A percentile compares a stretch with the other conserved stretches of the same genome.
Conservation (phyloP, 2,113 vertebrate genomes). For the Ptychochromis oligacanthus region DNA sequence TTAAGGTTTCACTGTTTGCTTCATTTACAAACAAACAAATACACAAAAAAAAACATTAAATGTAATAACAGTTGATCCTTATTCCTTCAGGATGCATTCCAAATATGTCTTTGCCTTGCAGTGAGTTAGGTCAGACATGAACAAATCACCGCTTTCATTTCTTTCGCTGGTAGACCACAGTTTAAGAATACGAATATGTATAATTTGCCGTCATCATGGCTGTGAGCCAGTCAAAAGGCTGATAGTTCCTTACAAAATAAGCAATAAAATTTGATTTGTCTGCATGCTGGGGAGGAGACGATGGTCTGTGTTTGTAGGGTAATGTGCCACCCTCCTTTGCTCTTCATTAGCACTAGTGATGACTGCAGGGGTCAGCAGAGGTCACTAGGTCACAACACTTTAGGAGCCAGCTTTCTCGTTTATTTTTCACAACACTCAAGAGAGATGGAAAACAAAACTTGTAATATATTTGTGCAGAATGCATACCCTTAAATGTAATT, state of each 20-base stretch:
- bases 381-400: constrained; percentile 60
- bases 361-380: constrained; percentile 59
- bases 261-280: constrained; percentile 51
- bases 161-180: not conserved
- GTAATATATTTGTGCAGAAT: not conserved
- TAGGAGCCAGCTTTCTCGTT: constrained; percentile 32
- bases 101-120: not conserved
- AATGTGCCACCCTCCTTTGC: constrained; percentile 22
- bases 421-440: constrained; percentile 1
- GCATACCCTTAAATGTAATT: not conserved
- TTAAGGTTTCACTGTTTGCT: not conserved
- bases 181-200: not conserved
- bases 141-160: not conserved
- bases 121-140: not conserved
- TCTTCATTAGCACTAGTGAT: constrained; percentile 59
- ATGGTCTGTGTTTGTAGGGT: not conserved
- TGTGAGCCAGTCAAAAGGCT: not conserved
- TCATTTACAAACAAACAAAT: constrained; percentile 2
- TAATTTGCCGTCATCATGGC: not conserved
- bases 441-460: not conserved
- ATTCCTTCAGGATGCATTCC: not conserved
- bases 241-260: not conserved
- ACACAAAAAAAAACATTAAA: not conserved
- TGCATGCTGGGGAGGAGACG: not conserved
- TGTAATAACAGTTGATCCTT: not conserved